These are phyloP conservation scores for Saxicola maurus DNA, from an alignment of 2,797 vertebrate species.

Conservation along the genomic window DNA sequence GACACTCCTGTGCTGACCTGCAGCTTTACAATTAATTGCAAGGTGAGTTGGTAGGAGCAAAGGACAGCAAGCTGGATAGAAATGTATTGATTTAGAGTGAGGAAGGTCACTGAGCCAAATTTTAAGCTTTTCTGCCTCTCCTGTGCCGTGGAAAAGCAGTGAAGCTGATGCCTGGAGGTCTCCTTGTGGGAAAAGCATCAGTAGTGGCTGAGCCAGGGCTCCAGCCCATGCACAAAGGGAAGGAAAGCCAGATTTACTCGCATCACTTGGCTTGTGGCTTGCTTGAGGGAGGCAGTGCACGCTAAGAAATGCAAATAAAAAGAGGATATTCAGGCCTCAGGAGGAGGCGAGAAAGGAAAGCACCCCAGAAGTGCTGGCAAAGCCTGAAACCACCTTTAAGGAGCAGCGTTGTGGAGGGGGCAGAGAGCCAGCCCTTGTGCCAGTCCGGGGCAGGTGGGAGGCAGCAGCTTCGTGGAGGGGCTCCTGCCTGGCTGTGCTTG, in stretches of 20 bases:
- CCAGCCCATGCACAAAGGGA: not conserved
- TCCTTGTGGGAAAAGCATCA: not conserved
- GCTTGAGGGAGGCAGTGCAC: not conserved
- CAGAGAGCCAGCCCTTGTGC: not conserved
- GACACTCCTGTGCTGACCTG: not conserved
- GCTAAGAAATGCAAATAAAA: not conserved
- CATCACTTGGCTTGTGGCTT: not conserved
- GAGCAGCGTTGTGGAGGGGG: not conserved
- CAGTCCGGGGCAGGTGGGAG: constrained; percentile 6
- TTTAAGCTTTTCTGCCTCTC: not conserved
- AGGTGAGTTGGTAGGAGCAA: not conserved
- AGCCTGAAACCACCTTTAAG: not conserved
- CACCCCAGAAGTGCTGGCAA: constrained; percentile 11
- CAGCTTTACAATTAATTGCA: not conserved
- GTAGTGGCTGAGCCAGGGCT: not conserved
- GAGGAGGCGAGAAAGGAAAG: not conserved
- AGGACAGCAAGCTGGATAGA: not conserved
- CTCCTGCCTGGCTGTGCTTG: not conserved
- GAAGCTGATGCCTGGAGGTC: not conserved
- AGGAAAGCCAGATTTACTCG: not conserved
- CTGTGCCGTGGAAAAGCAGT: not conserved
- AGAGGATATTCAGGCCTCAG: not conserved
- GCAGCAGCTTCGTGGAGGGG: not conserved
- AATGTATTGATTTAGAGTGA: not conserved
- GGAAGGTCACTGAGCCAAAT: not conserved